Conservation (phyloP, 2,888 invertebrate species). For the Eristalinus sepulchralis region DNA sequence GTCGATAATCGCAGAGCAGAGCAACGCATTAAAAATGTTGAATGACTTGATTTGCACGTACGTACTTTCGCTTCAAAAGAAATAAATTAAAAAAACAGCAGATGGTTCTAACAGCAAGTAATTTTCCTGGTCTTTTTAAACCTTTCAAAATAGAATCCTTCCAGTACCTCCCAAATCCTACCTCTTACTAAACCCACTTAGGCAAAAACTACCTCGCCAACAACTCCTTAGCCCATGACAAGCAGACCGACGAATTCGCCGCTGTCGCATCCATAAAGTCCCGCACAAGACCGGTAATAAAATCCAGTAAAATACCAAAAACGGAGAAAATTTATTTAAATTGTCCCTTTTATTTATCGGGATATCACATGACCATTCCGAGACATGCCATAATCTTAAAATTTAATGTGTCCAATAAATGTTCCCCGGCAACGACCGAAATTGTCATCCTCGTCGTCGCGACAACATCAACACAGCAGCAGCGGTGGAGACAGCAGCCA, state of each 20-base stretch:
- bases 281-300: constrained; percentile 64
- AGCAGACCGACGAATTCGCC: constrained; percentile 20
- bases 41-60: too few relatives aligned
- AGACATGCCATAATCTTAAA: constrained; percentile 71
- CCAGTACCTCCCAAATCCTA: not conserved
- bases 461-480: constrained; percentile 74
- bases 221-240: not conserved
- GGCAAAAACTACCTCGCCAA: not conserved
- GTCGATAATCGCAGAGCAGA: too few relatives aligned
- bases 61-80: too few relatives aligned
- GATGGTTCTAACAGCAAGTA: too few relatives aligned
- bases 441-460: constrained; percentile 63
- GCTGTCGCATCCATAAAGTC: constrained; percentile 66
- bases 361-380: constrained; percentile 71
- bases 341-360: constrained; percentile 72
- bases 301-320: constrained; percentile 71
- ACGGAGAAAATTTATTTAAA: constrained; percentile 71
- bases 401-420: constrained; percentile 72
- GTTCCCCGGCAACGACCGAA: constrained; percentile 64
- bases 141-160: not conserved
- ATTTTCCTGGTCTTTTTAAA: not conserved
- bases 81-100: too few relatives aligned
- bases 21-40: too few relatives aligned
- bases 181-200: not conserved
- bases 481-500: constrained; percentile 72